These are phyloP conservation scores for Xylocampa areola DNA, from an alignment of 2,888 invertebrate genomes.

Conservation along the genomic window DNA sequence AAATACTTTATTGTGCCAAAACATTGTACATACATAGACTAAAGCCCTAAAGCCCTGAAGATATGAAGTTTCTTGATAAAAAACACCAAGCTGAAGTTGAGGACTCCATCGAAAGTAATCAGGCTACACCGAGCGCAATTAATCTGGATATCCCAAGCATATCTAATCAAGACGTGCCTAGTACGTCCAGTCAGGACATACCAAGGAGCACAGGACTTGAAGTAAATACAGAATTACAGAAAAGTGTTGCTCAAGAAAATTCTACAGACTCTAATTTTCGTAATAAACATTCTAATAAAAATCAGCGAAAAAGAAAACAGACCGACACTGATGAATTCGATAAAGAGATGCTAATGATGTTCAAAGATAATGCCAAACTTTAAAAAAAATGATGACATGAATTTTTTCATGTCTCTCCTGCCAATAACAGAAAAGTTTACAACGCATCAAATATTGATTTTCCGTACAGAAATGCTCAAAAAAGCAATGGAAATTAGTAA, in stretches of 20 bases:
- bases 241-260: conserved; percentile 47
- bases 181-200: conserved; percentile 45
- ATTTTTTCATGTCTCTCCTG: conserved; percentile 44
- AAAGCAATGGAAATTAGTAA: conserved; percentile 52
- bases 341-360: conserved; percentile 42
- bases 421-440: conserved; percentile 47
- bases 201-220: conserved; percentile 48
- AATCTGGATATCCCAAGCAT: conserved; percentile 47
- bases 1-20: too few relatives aligned
- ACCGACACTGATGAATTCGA: conserved; percentile 45
- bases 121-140: conserved; percentile 46
- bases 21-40: too few relatives aligned
- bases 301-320: conserved; percentile 47
- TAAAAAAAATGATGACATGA: conserved; percentile 41
- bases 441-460: conserved; percentile 45
- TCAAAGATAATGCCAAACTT: conserved; percentile 45
- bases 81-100: conserved; percentile 43
- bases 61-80: conserved; percentile 48
- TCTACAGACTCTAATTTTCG: conserved; percentile 47
- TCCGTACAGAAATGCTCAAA: conserved; percentile 47
- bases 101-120: conserved; percentile 44
- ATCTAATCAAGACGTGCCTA: conserved; percentile 50
- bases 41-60: too few relatives aligned
- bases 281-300: conserved; percentile 47
- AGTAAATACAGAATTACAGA: conserved; percentile 47